Percentiles rank a stretch among this genome's conserved stretches.
phyloP scores from a whole-genome alignment of 2,888 invertebrate genomes.

The Caradrina clavipalpis region DNA sequence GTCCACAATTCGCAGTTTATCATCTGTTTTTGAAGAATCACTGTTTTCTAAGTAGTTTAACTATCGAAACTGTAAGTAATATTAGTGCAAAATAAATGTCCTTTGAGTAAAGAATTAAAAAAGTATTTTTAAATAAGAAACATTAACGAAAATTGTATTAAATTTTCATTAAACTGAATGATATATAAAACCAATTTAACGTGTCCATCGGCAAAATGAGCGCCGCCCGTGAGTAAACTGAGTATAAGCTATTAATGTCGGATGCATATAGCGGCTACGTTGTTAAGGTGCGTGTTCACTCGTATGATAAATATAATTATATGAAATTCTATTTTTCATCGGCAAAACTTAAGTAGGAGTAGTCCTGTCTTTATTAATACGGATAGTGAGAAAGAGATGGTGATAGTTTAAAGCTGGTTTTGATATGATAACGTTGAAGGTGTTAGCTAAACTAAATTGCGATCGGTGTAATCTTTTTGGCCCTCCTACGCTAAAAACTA shows the following conservation, averaged over 20 bases:
- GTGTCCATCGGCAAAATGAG: slow-evolving; percentile 60
- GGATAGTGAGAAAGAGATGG: neutral
- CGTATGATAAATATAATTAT: slow-evolving; percentile 5
- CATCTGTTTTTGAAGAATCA: slow-evolving; percentile 52
- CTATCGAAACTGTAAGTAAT: no score
- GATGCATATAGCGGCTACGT: slow-evolving; percentile 10
- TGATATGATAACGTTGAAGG: neutral
- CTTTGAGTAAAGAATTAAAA: neutral
- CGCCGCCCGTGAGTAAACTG: slow-evolving; percentile 39
- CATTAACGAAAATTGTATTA: slow-evolving; percentile 50
- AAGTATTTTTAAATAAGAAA: slow-evolving; percentile 1
- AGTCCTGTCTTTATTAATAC: neutral
- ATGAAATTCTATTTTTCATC: neutral
- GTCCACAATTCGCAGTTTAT: slow-evolving; percentile 49
- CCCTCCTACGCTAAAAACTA: no score
- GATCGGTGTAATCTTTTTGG: no score
- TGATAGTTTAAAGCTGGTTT: neutral
- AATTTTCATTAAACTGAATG: slow-evolving; percentile 61
- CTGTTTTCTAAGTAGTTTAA: slow-evolving; percentile 10
- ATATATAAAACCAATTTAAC: slow-evolving; percentile 64
- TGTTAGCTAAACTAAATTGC: no score
- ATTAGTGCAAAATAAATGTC: no score
- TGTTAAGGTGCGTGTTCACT: slow-evolving; percentile 30
- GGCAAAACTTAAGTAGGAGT: neutral
- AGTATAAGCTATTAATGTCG: slow-evolving; percentile 36